Conservation (phyloP, 2,888 invertebrate species). For the Saturnia pavonia region DNA sequence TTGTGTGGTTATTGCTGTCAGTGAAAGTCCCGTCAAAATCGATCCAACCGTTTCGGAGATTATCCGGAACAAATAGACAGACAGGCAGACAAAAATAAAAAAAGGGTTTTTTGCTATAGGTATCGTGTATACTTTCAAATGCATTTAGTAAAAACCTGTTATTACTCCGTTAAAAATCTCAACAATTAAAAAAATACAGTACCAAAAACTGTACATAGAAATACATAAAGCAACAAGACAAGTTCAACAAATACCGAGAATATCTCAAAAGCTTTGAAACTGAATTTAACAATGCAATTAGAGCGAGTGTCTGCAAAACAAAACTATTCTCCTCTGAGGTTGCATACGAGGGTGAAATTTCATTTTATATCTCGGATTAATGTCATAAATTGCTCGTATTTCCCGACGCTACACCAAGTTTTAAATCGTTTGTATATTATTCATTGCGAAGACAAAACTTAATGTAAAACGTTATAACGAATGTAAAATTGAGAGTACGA, state of each 20-base stretch:
- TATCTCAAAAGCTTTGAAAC: constrained; percentile 32
- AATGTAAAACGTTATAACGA: constrained; percentile 67
- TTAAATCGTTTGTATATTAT: constrained; percentile 67
- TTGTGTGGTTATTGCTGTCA: too few species aligned
- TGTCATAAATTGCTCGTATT: constrained; percentile 67
- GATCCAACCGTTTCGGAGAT: too few species aligned
- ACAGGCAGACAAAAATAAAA: too few species aligned
- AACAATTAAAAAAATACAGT: neutral
- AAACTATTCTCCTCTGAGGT: constrained; percentile 45
- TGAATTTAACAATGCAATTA: constrained; percentile 61
- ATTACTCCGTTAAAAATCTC: too few species aligned
- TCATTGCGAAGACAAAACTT: constrained; percentile 61
- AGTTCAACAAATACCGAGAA: constrained; percentile 27
- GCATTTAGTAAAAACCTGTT: too few species aligned
- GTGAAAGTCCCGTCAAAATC: too few species aligned
- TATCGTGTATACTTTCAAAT: too few species aligned
- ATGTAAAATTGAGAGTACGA: constrained; percentile 65
- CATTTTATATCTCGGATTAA: constrained; percentile 68
- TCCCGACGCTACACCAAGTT: constrained; percentile 55
- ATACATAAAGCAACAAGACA: constrained; percentile 1
- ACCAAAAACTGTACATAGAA: neutral
- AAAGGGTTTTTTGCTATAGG: too few species aligned
- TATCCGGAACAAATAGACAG: too few species aligned
- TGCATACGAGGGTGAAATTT: constrained; percentile 62
- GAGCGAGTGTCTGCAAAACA: constrained; percentile 53